A percentile compares a stretch with the other conserved stretches of the same genome.
phyloP scores from a whole-genome alignment of 2,797 vertebrate species.

The Tokudaia muenninki region DNA sequence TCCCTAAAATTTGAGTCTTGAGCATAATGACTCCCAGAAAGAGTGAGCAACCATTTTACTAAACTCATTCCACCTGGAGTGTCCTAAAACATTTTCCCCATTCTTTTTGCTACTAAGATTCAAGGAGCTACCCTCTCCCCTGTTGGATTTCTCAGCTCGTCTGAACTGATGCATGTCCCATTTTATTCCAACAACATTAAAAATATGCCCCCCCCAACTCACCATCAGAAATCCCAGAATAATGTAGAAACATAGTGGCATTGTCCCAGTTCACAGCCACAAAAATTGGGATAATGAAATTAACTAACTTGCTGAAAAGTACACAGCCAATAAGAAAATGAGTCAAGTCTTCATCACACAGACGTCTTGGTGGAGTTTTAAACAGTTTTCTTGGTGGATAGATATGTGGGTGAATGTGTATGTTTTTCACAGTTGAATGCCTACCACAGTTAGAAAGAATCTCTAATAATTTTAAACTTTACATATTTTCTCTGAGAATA shows the following conservation, averaged over 20 bases:
- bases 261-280: slow-evolving; percentile 9
- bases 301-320: background rate
- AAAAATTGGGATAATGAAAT: slow-evolving; percentile 24
- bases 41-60: background rate
- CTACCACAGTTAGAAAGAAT: background rate
- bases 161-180: background rate
- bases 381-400: background rate
- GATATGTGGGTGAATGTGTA: background rate
- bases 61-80: background rate
- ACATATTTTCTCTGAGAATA: background rate
- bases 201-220: background rate
- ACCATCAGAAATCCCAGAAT: background rate
- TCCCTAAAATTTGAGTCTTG: background rate
- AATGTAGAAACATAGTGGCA: background rate
- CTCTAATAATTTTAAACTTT: background rate
- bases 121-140: background rate
- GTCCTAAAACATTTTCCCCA: background rate
- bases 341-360: background rate
- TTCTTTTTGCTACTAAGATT: background rate
- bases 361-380: slow-evolving; percentile 21
- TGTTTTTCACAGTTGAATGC: background rate
- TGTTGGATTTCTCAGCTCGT: slow-evolving; percentile 21
- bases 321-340: slow-evolving; percentile 11
- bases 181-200: background rate
- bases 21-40: background rate